These are phyloP conservation scores for Nomada fabriciana DNA, from an alignment of 2,888 invertebrate genomes.

Conservation along the genomic window DNA sequence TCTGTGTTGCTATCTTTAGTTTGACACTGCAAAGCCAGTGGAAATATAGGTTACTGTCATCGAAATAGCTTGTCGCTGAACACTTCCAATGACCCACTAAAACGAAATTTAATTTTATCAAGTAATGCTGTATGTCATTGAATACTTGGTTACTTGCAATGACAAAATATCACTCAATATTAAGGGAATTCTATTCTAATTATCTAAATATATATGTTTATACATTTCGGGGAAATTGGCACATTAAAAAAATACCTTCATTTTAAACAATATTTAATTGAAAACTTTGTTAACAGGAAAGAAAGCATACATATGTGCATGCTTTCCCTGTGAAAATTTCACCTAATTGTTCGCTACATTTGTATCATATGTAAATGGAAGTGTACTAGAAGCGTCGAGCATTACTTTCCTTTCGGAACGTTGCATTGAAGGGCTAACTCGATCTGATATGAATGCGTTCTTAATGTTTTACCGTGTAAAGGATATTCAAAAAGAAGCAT, in stretches of 20 bases:
- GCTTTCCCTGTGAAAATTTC: conserved; percentile 18
- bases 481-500: conserved; percentile 76
- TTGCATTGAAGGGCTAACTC: conserved; percentile 54
- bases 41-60: conserved; percentile 76
- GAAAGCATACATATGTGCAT: conserved; percentile 9
- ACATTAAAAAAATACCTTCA: background rate
- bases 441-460: conserved; percentile 1
- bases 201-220: background rate
- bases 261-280: background rate
- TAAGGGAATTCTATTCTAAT: background rate
- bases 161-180: conserved; percentile 19
- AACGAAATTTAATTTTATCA: conserved; percentile 64
- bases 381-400: conserved; percentile 18
- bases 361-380: conserved; percentile 50
- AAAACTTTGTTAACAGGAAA: background rate
- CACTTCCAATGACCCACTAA: conserved; percentile 68
- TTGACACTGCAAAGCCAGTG: conserved; percentile 72
- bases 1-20: conserved; percentile 71
- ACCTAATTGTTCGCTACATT: conserved; percentile 21
- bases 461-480: conserved; percentile 42
- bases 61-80: conserved; percentile 75
- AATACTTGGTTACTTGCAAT: conserved; percentile 23
- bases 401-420: conserved; percentile 58
- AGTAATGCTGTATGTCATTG: conserved; percentile 30
- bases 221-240: background rate